Percentiles rank a stretch among this genome's conserved stretches.
phyloP scores from a whole-genome alignment of 2,113 vertebrate genomes.

The Sander lucioperca region DNA sequence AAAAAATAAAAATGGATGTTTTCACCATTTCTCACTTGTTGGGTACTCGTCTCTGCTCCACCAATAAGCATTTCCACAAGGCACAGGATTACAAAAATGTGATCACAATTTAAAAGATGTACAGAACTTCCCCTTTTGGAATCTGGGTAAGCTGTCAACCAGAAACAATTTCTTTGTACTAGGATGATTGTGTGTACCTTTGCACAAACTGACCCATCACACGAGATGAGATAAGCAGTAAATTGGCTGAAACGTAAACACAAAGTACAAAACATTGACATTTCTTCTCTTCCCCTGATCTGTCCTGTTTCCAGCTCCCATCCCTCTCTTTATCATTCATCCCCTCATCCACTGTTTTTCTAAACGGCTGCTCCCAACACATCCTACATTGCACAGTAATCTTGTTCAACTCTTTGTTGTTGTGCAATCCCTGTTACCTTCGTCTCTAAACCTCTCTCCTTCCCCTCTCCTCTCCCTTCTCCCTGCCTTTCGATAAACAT shows the following conservation, averaged over 20 bases:
- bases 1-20: neutral
- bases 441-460: constrained; percentile 4
- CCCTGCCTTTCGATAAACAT: constrained; percentile 69
- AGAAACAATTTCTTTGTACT: neutral
- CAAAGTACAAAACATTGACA: neutral
- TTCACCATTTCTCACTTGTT: neutral
- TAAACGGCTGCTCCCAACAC: neutral
- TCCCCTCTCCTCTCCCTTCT: constrained; percentile 44
- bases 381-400: neutral
- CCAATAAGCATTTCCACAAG: constrained; percentile 1
- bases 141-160: neutral
- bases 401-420: neutral
- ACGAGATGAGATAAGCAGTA: constrained; percentile 9
- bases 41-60: neutral
- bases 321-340: neutral
- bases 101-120: neutral
- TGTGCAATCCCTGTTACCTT: neutral
- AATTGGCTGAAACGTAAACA: constrained; percentile 6
- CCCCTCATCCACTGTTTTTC: neutral
- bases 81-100: neutral
- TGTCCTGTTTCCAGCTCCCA: neutral
- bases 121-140: neutral
- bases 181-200: neutral
- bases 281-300: neutral
- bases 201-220: constrained; percentile 7